These are phyloP conservation scores for Heterochromis multidens DNA, from an alignment of 2,113 vertebrate genomes.

Conservation along the genomic window DNA sequence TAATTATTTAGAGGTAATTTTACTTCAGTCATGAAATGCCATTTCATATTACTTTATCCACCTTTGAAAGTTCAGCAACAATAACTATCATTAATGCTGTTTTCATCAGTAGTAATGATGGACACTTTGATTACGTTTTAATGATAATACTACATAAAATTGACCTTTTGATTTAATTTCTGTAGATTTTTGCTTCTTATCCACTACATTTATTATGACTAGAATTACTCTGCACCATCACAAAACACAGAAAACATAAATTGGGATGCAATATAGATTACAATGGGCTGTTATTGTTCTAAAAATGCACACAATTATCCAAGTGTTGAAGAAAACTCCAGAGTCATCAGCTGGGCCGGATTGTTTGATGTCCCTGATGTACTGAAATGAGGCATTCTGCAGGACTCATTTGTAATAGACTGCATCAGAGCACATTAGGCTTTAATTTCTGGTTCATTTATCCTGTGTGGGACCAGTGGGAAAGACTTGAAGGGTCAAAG, in stretches of 20 bases:
- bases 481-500: neutral
- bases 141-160: neutral
- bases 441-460: neutral
- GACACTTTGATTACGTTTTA: neutral
- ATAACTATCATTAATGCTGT: rapidly evolving
- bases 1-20: neutral
- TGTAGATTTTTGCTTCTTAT: too few species aligned
- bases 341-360: rapidly evolving
- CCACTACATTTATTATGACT: neutral
- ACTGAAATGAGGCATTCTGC: neutral
- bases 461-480: neutral
- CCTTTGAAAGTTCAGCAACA: neutral
- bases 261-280: too few species aligned
- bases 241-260: too few species aligned
- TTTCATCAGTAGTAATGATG: neutral
- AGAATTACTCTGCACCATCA: neutral
- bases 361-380: neutral
- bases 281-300: neutral
- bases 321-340: rapidly evolving
- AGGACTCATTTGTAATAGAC: neutral
- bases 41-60: too few species aligned
- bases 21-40: rapidly evolving
- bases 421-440: neutral
- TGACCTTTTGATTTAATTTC: neutral
- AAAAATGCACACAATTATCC: neutral